Evolutionary conservation across 2,888 invertebrate species (phyloP), one percentile per base, ranked within the genome.

Genomic region (Agrotis puta): DNA sequence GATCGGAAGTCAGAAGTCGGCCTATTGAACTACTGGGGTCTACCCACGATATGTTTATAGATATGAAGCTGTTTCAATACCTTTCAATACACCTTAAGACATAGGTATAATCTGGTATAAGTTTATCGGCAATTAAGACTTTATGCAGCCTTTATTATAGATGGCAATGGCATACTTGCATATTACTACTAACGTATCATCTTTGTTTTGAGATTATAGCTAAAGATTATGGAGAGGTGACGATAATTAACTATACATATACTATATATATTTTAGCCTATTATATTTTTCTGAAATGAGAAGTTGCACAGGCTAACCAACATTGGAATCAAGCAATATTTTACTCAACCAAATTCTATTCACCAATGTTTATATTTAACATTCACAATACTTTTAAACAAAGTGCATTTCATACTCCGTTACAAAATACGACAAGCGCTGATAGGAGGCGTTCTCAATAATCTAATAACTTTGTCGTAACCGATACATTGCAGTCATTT

Each of bases 161-260:
- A 74, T 64, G 81, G 67, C 81, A 81, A 70, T 78, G 71, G 72
- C 83, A 77, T 68, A 74, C 62, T 83, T 78, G 66, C 64, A 67
- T 78, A 68, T 68, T 61, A 69, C 61, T 70, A 68, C 62, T 51
- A 54, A 64, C 27, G 59, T 59, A 53, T 68, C 57, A 66, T 67
- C 53, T 72, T 70, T 65, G 73, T 75, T 70, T 69, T 66, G 59
- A 64, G 61, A 65, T 57, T 67, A 47, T 61, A 27, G 14, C 7
- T 48, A 65, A 70, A 72, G 66, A 50, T 69, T 33, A 67, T 51
- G 27, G 14, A 50, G 33, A 48, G n/a, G 24, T 50, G 56, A 33
- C 27, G 20, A 66, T 48, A 24, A 33, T 43, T 57, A 45, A 48
- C 11, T 39, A 39, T 59, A 53, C 11, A 39, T 50, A 50, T 18